A percentile compares a stretch with the other conserved stretches of the same genome.
Conservation (phyloP, 53 echinoderm and acorn worm species). For the Glandiceps talaboti region DNA sequence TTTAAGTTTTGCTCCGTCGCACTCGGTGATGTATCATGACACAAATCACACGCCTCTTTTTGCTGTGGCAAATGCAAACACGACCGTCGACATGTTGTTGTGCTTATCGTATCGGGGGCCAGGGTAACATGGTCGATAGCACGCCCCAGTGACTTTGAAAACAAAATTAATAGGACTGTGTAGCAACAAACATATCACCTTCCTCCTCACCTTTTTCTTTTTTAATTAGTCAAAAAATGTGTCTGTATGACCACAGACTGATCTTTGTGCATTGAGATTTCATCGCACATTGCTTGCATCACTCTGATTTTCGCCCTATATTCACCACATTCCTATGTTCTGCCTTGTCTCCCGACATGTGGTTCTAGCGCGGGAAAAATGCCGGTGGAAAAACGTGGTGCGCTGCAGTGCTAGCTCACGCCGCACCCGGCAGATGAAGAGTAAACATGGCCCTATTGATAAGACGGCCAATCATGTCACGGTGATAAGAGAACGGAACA, state of each 20-base stretch:
- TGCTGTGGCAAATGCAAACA: no score
- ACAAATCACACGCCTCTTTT: no score
- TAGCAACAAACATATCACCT: not conserved
- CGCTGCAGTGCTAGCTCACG: no score
- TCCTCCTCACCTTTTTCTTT: not conserved
- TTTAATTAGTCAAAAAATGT: no score
- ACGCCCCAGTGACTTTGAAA: not conserved
- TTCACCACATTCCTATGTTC: no score
- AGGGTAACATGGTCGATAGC: not conserved
- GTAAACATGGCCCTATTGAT: not conserved
- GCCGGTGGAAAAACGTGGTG: not conserved
- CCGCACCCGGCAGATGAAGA: not conserved
- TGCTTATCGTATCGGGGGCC: not conserved
- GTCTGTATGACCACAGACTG: no score
- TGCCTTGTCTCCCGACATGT: not conserved
- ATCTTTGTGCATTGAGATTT: no score
- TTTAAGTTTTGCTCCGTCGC: no score
- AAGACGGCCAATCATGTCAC: not conserved
- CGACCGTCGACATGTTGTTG: no score
- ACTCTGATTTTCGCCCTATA: no score
- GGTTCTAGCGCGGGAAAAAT: not conserved
- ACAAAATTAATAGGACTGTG: not conserved
- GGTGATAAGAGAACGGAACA: not conserved
- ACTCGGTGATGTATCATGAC: no score
- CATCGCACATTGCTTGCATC: no score